Evolutionary conservation across 2,888 invertebrate species (phyloP).

Genomic region (Salticus scenicus): DNA sequence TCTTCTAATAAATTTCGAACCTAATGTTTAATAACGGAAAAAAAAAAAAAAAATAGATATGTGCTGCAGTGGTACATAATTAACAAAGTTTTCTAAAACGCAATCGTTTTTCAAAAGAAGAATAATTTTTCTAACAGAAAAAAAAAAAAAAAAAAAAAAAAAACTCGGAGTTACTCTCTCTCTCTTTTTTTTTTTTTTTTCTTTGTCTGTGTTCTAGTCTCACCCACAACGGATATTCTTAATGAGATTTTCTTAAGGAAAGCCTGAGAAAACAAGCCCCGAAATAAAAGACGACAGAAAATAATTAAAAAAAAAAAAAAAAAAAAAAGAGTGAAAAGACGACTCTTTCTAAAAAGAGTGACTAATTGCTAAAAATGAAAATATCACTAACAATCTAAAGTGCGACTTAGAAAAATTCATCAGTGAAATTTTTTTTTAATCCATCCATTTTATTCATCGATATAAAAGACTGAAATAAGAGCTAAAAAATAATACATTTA

Average conservation of each 20-base stretch:
- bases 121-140: slow-evolving; percentile 2
- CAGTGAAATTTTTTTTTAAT: background rate
- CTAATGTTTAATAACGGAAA: background rate
- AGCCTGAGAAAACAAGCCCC: slow-evolving; percentile 15
- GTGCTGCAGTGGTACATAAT: background rate
- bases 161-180: background rate
- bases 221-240: slow-evolving; percentile 19
- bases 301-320: background rate
- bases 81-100: slow-evolving; percentile 23
- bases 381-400: slow-evolving; percentile 21
- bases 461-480: background rate
- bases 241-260: slow-evolving; percentile 24
- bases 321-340: background rate
- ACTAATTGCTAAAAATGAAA: slow-evolving; percentile 59
- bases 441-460: background rate
- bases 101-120: slow-evolving; percentile 17
- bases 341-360: slow-evolving; percentile 14
- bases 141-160: background rate
- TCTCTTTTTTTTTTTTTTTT: slow-evolving; percentile 5
- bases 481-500: slow-evolving; percentile 22
- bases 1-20: background rate
- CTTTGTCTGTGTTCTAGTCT: background rate
- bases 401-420: slow-evolving; percentile 13
- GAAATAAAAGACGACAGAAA: slow-evolving; percentile 1
- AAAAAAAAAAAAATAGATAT: background rate